These are phyloP conservation scores for Artemia franciscana DNA, from an alignment of 1,140 invertebrate genomes.

Conservation along the genomic window DNA sequence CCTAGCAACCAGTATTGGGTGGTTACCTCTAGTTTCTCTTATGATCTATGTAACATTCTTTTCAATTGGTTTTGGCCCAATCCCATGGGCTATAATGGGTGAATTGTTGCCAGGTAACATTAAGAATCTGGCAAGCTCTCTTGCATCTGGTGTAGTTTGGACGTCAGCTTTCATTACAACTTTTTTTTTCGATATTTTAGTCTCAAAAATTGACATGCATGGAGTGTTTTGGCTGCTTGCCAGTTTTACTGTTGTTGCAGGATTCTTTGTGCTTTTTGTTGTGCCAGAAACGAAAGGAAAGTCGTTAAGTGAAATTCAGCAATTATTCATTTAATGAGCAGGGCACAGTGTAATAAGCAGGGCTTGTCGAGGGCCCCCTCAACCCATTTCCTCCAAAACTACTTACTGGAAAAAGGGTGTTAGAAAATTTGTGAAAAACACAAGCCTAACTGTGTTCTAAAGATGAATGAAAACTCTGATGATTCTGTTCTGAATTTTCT, in stretches of 20 bases:
- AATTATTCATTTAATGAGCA: too few relatives aligned
- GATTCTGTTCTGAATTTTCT: too few relatives aligned
- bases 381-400: too few relatives aligned
- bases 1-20: constrained; percentile 15
- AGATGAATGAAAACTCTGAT: too few relatives aligned
- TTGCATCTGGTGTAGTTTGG: constrained; percentile 53
- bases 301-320: constrained; percentile 40
- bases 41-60: constrained; percentile 27
- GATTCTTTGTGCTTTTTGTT: constrained; percentile 35
- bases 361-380: too few relatives aligned
- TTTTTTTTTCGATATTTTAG: constrained; percentile 38
- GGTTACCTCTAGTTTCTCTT: constrained; percentile 30
- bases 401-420: too few relatives aligned
- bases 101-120: constrained; percentile 55
- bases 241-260: constrained; percentile 34
- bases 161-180: constrained; percentile 50
- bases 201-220: constrained; percentile 31
- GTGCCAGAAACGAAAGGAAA: constrained; percentile 57
- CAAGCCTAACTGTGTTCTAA: too few relatives aligned
- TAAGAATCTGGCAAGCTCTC: constrained; percentile 32
- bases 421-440: too few relatives aligned
- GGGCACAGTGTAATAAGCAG: too few relatives aligned
- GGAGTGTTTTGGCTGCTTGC: constrained; percentile 57
- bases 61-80: constrained; percentile 46
- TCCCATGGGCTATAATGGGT: constrained; percentile 62